Evolutionary conservation across 2,113 vertebrate species (phyloP).

Genomic region (Regulus satrapa): DNA sequence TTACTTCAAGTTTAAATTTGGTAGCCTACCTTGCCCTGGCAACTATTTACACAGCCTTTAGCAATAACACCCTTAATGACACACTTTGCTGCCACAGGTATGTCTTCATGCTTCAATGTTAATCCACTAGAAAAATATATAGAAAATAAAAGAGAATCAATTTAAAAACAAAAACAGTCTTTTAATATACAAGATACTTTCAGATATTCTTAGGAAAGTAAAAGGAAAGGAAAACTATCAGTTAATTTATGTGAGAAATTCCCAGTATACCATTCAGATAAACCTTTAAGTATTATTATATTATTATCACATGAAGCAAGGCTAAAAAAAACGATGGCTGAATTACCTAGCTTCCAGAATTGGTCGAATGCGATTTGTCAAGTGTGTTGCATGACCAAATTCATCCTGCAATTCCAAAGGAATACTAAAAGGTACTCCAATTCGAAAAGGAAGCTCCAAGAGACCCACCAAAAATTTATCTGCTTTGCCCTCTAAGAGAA

Average conservation of each 20-base stretch:
- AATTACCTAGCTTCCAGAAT: constrained; percentile 79
- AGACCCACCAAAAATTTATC: constrained; percentile 74
- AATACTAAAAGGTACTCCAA: constrained; percentile 85
- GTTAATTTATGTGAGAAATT: neutral
- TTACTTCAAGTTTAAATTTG: neutral
- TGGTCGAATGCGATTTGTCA: constrained; percentile 70
- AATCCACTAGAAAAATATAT: constrained; percentile 73
- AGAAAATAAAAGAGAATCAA: neutral
- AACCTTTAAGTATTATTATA: neutral
- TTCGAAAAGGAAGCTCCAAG: constrained; percentile 68
- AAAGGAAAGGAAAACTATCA: neutral
- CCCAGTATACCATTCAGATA: neutral
- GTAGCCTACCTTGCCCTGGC: constrained; percentile 81
- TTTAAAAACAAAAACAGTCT: neutral
- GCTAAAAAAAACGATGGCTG: neutral
- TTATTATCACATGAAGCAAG: neutral
- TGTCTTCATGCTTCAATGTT: constrained; percentile 72
- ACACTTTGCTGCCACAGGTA: constrained; percentile 61
- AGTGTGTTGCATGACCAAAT: constrained; percentile 75
- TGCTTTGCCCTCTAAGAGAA: constrained; percentile 81
- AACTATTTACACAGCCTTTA: constrained; percentile 76
- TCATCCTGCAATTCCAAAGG: constrained; percentile 82
- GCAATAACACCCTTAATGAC: constrained; percentile 79
- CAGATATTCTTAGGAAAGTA: neutral
- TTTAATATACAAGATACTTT: neutral